Evolutionary conservation across 1,140 invertebrate species (phyloP).

Genomic region (Penaeus japonicus): DNA sequence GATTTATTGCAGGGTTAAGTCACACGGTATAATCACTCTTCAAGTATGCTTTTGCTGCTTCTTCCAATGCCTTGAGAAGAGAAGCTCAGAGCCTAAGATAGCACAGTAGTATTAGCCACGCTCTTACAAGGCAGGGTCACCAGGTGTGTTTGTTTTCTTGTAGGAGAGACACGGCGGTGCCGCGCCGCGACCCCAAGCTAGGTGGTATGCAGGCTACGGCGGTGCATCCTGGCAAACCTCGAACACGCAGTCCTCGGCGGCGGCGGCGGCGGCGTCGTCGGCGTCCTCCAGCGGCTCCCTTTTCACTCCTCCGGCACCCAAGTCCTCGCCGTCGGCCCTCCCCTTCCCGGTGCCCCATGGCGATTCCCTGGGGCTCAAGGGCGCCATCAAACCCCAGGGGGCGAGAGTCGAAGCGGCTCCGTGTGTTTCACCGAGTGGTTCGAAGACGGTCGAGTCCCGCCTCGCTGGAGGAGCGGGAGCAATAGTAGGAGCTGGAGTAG

Average conservation of each 20-base stretch:
- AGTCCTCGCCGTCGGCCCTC: no score
- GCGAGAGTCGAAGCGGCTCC: neutral
- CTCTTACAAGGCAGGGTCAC: conserved; percentile 15
- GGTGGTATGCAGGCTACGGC: conserved; percentile 11
- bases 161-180: conserved; percentile 43
- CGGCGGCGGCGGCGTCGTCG: no score
- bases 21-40: no score
- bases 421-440: neutral
- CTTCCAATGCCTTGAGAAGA: no score
- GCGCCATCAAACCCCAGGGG: neutral
- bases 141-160: conserved; percentile 52
- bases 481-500: neutral
- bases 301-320: no score
- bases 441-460: neutral
- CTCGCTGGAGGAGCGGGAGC: neutral
- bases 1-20: no score
- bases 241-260: neutral
- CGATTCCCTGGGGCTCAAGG: neutral
- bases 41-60: no score
- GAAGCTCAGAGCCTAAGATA: no score
- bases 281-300: neutral
- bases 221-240: neutral
- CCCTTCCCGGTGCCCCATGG: no score
- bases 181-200: conserved; percentile 20
- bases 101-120: no score